Base-by-base conservation (phyloP, 2,113 vertebrate genomes). In the Perca flavescens region DNA sequence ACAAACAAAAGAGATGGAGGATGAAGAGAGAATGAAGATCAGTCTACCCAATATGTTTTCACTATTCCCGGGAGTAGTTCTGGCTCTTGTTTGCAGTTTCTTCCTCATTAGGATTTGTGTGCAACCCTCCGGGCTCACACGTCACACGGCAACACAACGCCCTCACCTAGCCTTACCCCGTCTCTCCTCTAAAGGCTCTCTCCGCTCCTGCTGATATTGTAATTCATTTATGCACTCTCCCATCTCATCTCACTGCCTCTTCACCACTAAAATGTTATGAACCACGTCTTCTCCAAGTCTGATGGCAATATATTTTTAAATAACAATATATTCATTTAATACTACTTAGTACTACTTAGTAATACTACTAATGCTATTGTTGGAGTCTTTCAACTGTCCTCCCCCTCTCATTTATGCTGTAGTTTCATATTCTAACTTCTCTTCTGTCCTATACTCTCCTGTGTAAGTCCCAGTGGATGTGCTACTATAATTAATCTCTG, bases 61-160 rank as follows among this genome's bases (percentile, higher is more conserved):
- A 65, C 67, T 46, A 58, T 91, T 91, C 82, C 90, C 50, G 6
- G 34, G 87, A 82, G 87, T 69, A 16, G 5, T 70, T 36, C 52
- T 25, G 36, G 36, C 50, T 86, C 77, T 83, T 82, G 73, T 90
- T 91, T 80, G 86, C 86, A 58, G 83, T 76, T 89, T 43, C 65
- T 68, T 34, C 36, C 84, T 94, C 80, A 90, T 95, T 93, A 91
- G 77, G 77, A 78, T 93, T 92, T 93, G 90, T 86, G 80, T 71
- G 70, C 81, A 71, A 72, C 86, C 76, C 80, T 85, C 40, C 28
- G 68, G 82, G 72, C 54, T 68, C 34, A 67, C 43, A 46, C 3
- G 15, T 85, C 83, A 86, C 74, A 63, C 47, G n/a, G 88, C 74
- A 88, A 88, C 88, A 85, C 47, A 79, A 72, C 79, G 54, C 83